Conservation (phyloP, 2,113 vertebrate genomes). For the Hiodon alosoides region DNA sequence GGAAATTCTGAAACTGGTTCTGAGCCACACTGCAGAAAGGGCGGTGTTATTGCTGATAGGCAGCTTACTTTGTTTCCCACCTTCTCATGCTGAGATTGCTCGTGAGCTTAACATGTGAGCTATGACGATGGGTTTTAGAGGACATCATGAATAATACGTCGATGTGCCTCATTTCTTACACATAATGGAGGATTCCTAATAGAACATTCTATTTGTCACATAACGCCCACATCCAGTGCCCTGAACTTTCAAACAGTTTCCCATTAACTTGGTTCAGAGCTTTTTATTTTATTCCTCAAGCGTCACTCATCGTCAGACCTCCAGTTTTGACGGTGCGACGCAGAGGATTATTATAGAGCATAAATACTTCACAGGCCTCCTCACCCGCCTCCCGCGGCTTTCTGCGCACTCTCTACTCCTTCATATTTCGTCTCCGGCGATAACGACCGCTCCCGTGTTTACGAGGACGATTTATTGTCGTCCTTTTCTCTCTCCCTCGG, state of each 20-base stretch:
- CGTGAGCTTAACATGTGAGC: too few species aligned
- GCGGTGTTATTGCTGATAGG: too few species aligned
- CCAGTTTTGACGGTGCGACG: slow-evolving; percentile 4
- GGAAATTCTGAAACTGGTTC: too few species aligned
- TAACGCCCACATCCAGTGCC: too few species aligned
- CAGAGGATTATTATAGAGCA: slow-evolving; percentile 13
- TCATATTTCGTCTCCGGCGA: background rate
- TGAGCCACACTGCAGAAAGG: too few species aligned
- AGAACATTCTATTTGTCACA: too few species aligned
- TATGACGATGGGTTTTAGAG: too few species aligned
- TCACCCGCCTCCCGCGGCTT: background rate
- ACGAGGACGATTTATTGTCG: background rate
- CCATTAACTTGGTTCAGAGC: background rate
- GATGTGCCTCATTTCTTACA: too few species aligned
- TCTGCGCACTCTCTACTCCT: background rate
- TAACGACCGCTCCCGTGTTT: background rate
- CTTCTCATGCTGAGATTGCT: too few species aligned
- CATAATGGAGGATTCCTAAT: too few species aligned
- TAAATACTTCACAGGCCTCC: slow-evolving; percentile 14
- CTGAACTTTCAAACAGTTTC: background rate
- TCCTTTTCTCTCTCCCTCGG: background rate
- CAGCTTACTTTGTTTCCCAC: too few species aligned
- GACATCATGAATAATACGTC: too few species aligned
- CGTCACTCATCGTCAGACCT: background rate
- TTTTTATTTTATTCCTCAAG: background rate